Base-by-base conservation (phyloP, 2,888 invertebrate genomes). In the Parnassius glacialis region DNA sequence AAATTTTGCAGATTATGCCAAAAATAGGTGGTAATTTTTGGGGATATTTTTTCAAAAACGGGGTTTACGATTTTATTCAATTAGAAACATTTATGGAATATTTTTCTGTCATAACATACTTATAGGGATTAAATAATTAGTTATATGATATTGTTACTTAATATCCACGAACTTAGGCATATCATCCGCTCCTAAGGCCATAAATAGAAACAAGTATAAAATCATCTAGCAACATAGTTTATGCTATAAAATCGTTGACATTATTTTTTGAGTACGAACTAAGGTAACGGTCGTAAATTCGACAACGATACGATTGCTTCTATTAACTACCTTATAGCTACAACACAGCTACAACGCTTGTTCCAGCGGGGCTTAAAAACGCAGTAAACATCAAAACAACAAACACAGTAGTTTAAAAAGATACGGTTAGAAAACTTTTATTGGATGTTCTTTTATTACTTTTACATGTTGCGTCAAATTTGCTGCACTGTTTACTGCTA, bases 371-470 rank as follows among this genome's bases (percentile, higher is more conserved):
- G 47, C 52, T 59, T 48, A 63, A 59, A 48, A 59, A 47, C 58
- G 52, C 53, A 42, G 52, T 62, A 61, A 65, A 63, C 62, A 61
- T 51, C 62, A 61, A 65, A 60, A 64, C 54, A 64, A 61, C 67
- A 60, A 64, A 59, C 63, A 54, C 54, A 60, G 61, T 53, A 61
- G 61, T 67, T 59, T 59, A 47, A 54, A 59, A 55, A 52, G 51
- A 53, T 58, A 59, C 50, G 54, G 43, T 20, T 58, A 41, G 51
- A 45, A n/a, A n/a, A 25, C 43, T 57, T 62, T 54, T 44, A 52
- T 52, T 12, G 54, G 16, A 44, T 44, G 43, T 20, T 44, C n/a
- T 41, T 54, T 54, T 62, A 62, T 58, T 58, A 44, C 44, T 13
- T 44, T 7, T 47, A 41, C 53, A 20, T 43, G 52, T 53, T 42